A percentile compares a stretch with the other conserved stretches of the same genome.
These are phyloP conservation scores for Ligdia adustata DNA, from an alignment of 2,888 invertebrate species.

Conservation along the genomic window DNA sequence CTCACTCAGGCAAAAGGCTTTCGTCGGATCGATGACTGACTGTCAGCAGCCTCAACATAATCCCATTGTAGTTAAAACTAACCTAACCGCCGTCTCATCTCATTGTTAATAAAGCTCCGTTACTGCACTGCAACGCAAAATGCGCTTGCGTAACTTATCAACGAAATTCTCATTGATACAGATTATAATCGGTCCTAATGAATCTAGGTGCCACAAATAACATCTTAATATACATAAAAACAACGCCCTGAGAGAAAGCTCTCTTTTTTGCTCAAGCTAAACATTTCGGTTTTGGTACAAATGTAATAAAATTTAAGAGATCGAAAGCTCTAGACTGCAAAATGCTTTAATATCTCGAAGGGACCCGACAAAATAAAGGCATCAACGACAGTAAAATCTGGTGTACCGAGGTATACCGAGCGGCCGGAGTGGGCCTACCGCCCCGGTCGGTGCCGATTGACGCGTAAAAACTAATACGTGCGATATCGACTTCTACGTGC, in stretches of 20 bases:
- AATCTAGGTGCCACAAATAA: no score
- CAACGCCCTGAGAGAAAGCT: no score
- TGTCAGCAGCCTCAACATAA: conserved; percentile 61
- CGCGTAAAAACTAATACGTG: conserved; percentile 54
- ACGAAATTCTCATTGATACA: no score
- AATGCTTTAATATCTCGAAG: not conserved
- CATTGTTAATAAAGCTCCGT: no score
- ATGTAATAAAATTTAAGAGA: not conserved
- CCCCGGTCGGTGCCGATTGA: conserved; percentile 29
- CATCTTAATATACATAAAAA: no score
- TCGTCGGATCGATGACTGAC: no score
- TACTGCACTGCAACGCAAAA: no score
- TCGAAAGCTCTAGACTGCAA: not conserved
- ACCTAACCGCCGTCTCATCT: not conserved
- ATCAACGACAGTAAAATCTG: conserved; percentile 8
- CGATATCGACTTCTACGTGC: conserved; percentile 47
- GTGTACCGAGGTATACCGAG: not conserved
- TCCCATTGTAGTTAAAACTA: conserved; percentile 73
- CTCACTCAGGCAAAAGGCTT: no score
- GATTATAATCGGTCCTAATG: no score
- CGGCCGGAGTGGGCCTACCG: not conserved
- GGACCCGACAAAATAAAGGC: conserved; percentile 7
- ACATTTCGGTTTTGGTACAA: no score
- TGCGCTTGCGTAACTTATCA: no score
- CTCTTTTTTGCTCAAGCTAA: no score